Percentiles rank a stretch among this genome's conserved stretches.
phyloP scores from a whole-genome alignment of 2,797 vertebrate genomes.

The Mormyrops boulengeri region DNA sequence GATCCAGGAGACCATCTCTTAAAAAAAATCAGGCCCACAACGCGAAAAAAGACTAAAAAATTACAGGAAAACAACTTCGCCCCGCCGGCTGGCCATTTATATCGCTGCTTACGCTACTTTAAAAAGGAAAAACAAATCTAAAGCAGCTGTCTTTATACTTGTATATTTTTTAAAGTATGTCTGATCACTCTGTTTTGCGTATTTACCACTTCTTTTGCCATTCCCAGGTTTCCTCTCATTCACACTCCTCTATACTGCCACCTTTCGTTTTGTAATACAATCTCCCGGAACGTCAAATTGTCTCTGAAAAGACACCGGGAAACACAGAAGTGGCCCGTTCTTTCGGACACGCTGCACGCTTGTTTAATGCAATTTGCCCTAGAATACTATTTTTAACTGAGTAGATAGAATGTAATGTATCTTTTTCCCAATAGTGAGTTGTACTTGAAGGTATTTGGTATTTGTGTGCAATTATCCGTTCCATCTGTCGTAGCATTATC shows the following conservation, averaged over 20 bases:
- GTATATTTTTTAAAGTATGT: background rate
- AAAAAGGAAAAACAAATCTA: background rate
- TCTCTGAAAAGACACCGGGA: background rate
- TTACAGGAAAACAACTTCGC: background rate
- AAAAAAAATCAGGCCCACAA: background rate
- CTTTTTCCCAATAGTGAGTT: background rate
- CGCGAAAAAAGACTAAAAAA: background rate
- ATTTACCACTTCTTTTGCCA: background rate
- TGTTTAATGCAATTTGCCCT: background rate
- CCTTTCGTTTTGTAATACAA: conserved; percentile 1
- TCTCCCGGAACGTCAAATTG: background rate
- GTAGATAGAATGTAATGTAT: background rate
- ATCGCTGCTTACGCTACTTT: background rate
- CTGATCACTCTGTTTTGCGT: background rate
- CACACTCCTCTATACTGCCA: background rate
- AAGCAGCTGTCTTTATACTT: background rate
- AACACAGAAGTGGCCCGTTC: background rate
- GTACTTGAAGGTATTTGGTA: background rate
- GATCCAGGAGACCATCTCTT: conserved; percentile 28
- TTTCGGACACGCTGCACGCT: background rate
- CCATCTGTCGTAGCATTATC: background rate
- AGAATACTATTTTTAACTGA: background rate
- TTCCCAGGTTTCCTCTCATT: background rate
- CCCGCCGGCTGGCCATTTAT: background rate
- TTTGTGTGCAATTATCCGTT: background rate